These are phyloP conservation scores for Ptychochromis oligacanthus DNA, from an alignment of 2,113 vertebrate genomes.

Conservation along the genomic window DNA sequence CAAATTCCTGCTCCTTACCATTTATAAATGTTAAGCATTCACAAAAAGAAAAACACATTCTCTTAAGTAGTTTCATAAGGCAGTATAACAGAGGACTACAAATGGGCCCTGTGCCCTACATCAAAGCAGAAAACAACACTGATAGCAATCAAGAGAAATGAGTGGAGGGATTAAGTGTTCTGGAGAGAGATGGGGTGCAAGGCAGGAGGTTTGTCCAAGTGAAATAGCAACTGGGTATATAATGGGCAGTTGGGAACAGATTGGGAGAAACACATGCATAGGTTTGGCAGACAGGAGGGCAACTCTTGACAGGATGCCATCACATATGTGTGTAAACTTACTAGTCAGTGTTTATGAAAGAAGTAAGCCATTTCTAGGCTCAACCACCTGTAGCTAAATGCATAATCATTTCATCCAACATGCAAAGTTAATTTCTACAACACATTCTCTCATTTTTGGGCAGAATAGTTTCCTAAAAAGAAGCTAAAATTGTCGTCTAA, in stretches of 20 bases:
- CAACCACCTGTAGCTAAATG: conserved; percentile 13
- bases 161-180: conserved; percentile 72
- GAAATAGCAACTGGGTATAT: conserved; percentile 51
- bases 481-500: not conserved
- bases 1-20: not conserved
- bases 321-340: conserved; percentile 10
- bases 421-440: not conserved
- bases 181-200: conserved; percentile 5
- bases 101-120: conserved; percentile 48
- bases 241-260: conserved; percentile 43
- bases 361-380: not conserved
- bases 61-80: conserved; percentile 22
- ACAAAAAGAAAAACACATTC: not conserved
- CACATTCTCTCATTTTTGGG: not conserved
- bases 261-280: not conserved
- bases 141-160: conserved; percentile 63
- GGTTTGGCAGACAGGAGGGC: not conserved
- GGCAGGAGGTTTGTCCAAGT: conserved; percentile 12
- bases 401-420: not conserved
- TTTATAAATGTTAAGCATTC: conserved; percentile 5
- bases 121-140: conserved; percentile 64
- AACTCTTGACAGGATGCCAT: conserved; percentile 23
- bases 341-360: not conserved
- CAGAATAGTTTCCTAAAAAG: not conserved
- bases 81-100: conserved; percentile 17